These are phyloP conservation scores for Micrasema minimum DNA, from an alignment of 1,140 invertebrate genomes.

Conservation along the genomic window DNA sequence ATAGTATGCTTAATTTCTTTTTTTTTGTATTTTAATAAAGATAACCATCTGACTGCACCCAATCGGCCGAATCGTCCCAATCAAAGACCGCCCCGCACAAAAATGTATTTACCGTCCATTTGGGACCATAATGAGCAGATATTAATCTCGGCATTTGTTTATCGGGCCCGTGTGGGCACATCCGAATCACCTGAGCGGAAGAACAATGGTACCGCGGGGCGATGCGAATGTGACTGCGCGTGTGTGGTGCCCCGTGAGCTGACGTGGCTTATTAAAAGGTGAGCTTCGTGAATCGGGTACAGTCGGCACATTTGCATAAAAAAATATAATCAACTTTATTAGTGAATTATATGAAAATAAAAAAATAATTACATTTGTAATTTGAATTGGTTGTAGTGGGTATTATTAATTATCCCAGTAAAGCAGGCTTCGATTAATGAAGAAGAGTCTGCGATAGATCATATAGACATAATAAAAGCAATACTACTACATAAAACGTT, in stretches of 20 bases:
- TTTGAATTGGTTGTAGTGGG: too few relatives aligned
- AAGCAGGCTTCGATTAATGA: too few relatives aligned
- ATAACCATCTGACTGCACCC: conserved; percentile 19
- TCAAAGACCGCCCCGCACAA: conserved; percentile 35
- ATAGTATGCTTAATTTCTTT: too few relatives aligned
- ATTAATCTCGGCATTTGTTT: conserved; percentile 48
- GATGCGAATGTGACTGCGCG: conserved; percentile 44
- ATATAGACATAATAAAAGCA: too few relatives aligned
- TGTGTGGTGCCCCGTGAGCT: conserved; percentile 25
- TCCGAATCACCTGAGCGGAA: conserved; percentile 51
- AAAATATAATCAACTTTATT: conserved; percentile 13
- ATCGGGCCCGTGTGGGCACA: conserved; percentile 48
- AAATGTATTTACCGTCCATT: conserved; percentile 46
- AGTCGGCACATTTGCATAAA: not conserved
- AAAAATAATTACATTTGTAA: too few relatives aligned
- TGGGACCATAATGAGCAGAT: conserved; percentile 46
- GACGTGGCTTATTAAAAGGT: conserved; percentile 32
- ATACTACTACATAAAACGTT: too few relatives aligned
- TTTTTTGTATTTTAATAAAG: too few relatives aligned
- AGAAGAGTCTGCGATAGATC: too few relatives aligned
- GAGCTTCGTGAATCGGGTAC: conserved; percentile 20
- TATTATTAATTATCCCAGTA: too few relatives aligned
- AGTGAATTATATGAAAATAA: too few relatives aligned
- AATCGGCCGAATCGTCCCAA: conserved; percentile 13
- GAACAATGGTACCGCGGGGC: conserved; percentile 43